These are phyloP conservation scores for Tetranychus piercei DNA, from an alignment of 2,888 invertebrate species.

Conservation along the genomic window DNA sequence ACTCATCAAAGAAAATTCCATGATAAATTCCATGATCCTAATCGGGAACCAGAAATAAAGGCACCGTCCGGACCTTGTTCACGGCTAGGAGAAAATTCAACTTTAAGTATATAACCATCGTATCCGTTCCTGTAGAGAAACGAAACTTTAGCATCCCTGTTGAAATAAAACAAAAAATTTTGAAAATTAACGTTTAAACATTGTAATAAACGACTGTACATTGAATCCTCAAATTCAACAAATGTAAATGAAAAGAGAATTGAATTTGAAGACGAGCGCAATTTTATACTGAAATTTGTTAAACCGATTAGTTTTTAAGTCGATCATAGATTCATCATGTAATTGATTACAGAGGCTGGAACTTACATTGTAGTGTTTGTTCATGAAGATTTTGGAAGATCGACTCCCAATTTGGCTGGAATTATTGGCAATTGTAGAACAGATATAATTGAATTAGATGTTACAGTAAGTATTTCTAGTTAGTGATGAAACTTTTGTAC, in stretches of 20 bases:
- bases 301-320: too few species aligned
- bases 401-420: constrained; percentile 52
- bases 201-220: constrained; percentile 42
- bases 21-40: too few species aligned
- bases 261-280: too few species aligned
- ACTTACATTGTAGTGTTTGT: constrained; percentile 91
- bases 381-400: constrained; percentile 83
- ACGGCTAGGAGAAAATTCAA: constrained; percentile 80
- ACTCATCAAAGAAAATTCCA: too few species aligned
- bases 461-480: constrained; percentile 24
- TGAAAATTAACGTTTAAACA: not conserved
- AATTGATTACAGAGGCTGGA: constrained; percentile 54
- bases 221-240: constrained; percentile 93
- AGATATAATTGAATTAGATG: constrained; percentile 68
- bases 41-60: constrained; percentile 22
- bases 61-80: constrained; percentile 39
- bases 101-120: constrained; percentile 90
- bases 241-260: constrained; percentile 99
- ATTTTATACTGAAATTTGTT: too few species aligned
- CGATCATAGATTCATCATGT: not conserved
- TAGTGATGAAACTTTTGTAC: too few species aligned
- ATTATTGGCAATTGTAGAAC: constrained; percentile 44
- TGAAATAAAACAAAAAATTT: constrained; percentile 21
- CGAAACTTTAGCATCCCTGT: constrained; percentile 90
- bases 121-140: constrained; percentile 91